A percentile compares a stretch with the other conserved stretches of the same genome.
Evolutionary conservation across 1,140 invertebrate genomes (phyloP).

Genomic region (Drosophila saltans): DNA sequence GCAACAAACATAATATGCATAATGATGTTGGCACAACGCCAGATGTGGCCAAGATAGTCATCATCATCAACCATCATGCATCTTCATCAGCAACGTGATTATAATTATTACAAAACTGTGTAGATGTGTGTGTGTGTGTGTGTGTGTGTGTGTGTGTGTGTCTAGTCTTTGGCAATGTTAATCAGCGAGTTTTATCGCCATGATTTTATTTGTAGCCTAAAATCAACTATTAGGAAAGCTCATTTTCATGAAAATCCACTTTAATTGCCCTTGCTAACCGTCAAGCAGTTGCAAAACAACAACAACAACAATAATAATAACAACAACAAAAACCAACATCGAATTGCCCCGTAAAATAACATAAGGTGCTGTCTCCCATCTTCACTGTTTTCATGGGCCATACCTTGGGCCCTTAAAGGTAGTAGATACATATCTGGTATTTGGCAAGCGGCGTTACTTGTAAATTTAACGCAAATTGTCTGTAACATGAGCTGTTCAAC

Average conservation of each 20-base stretch:
- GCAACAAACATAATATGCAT: constrained; percentile 64
- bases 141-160: constrained; percentile 16
- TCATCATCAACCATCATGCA: constrained; percentile 9
- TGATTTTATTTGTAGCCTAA: constrained; percentile 67
- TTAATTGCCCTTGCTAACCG: constrained; percentile 67
- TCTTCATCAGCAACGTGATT: constrained; percentile 27
- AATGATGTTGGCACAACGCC: constrained; percentile 40
- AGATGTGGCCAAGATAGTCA: constrained; percentile 32
- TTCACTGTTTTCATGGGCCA: too few relatives aligned
- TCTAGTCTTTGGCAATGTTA: constrained; percentile 44
- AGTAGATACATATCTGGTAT: constrained; percentile 43
- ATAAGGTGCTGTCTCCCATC: constrained; percentile 29
- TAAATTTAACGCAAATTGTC: constrained; percentile 81
- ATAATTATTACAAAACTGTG: too few relatives aligned
- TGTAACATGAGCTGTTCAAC: constrained; percentile 71
- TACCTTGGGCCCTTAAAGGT: constrained; percentile 14
- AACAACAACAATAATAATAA: constrained; percentile 18
- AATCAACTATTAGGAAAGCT: constrained; percentile 80
- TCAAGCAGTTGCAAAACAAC: constrained; percentile 35
- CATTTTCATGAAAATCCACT: constrained; percentile 80
- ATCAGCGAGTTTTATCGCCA: constrained; percentile 64
- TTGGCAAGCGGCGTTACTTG: constrained; percentile 66
- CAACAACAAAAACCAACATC: constrained; percentile 17
- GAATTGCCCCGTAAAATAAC: constrained; percentile 43
- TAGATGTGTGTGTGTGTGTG: constrained; percentile 11